Conservation (phyloP, 2,113 vertebrate genomes). For the Oriolus oriolus region DNA sequence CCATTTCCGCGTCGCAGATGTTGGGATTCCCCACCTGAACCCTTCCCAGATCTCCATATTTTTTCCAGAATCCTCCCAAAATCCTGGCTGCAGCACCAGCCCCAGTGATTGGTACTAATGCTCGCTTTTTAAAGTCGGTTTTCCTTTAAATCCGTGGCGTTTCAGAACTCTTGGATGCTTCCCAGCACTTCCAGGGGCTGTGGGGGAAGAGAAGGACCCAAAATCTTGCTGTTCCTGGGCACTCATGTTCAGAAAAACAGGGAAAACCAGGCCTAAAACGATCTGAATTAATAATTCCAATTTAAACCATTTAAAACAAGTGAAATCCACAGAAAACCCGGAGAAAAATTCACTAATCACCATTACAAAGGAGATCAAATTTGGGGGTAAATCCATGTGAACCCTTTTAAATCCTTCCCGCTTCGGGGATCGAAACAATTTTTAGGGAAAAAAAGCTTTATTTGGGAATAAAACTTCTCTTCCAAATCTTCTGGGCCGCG, state of each 20-base stretch:
- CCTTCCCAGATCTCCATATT: not conserved
- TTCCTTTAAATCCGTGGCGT: not conserved
- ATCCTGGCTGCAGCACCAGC: not conserved
- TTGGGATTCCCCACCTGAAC: not conserved
- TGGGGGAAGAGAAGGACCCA: not conserved
- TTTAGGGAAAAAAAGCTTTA: slow-evolving; percentile 12
- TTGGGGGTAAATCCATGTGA: not conserved
- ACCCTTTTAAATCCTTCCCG: not conserved
- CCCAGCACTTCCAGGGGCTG: not conserved
- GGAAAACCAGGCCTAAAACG: not conserved
- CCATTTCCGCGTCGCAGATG: not conserved
- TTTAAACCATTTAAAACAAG: not conserved
- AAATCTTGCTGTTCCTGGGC: not conserved
- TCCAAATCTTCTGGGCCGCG: not conserved
- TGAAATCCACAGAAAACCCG: not conserved
- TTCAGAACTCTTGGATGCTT: not conserved
- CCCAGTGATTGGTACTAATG: not conserved
- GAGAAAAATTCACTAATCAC: not conserved
- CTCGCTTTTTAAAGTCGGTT: not conserved
- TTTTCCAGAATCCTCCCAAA: not conserved
- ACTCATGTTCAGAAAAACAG: not conserved
- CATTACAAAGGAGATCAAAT: not conserved
- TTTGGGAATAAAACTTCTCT: not conserved
- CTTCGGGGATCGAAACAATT: not conserved
- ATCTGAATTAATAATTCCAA: not conserved